phyloP scores from a whole-genome alignment of 2,888 invertebrate species.

The Andrena hattorfiana region DNA sequence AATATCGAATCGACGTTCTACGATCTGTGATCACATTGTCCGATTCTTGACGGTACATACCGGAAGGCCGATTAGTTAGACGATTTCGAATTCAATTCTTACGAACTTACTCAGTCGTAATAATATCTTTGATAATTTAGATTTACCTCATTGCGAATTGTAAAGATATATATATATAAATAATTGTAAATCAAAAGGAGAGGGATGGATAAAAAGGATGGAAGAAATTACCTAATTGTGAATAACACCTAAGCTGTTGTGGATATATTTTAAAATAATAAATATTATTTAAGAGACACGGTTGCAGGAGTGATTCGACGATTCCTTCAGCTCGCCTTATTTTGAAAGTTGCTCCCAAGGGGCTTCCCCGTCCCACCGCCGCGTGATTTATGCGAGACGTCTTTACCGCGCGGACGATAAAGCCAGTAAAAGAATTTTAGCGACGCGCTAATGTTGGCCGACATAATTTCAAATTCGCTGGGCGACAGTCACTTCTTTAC shows the following conservation, averaged over 20 bases:
- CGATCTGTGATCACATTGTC: slow-evolving; percentile 69
- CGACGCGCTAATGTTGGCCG: neutral
- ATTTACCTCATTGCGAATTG: slow-evolving; percentile 66
- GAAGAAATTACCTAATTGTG: slow-evolving; percentile 64
- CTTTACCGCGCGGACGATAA: neutral
- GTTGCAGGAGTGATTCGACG: neutral
- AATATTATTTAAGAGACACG: slow-evolving; percentile 71
- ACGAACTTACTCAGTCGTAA: slow-evolving; percentile 54
- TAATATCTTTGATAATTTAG: slow-evolving; percentile 68
- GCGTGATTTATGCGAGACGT: neutral
- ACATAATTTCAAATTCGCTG: slow-evolving; percentile 31
- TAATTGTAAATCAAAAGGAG: slow-evolving; percentile 65
- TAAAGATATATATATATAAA: slow-evolving; percentile 38
- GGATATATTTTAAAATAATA: slow-evolving; percentile 78
- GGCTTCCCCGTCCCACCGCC: neutral
- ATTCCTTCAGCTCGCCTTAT: neutral
- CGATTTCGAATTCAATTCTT: slow-evolving; percentile 65
- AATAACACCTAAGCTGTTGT: slow-evolving; percentile 72
- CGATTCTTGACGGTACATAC: slow-evolving; percentile 57
- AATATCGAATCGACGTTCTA: slow-evolving; percentile 48
- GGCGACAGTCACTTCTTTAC: slow-evolving; percentile 11
- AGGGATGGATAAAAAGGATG: neutral
- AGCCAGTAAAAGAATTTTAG: slow-evolving; percentile 35
- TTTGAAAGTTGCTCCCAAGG: no score
- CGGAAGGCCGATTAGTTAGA: slow-evolving; percentile 54